These are phyloP conservation scores for Ochotona curzoniae DNA, from an alignment of 2,113 vertebrate species.

Conservation along the genomic window DNA sequence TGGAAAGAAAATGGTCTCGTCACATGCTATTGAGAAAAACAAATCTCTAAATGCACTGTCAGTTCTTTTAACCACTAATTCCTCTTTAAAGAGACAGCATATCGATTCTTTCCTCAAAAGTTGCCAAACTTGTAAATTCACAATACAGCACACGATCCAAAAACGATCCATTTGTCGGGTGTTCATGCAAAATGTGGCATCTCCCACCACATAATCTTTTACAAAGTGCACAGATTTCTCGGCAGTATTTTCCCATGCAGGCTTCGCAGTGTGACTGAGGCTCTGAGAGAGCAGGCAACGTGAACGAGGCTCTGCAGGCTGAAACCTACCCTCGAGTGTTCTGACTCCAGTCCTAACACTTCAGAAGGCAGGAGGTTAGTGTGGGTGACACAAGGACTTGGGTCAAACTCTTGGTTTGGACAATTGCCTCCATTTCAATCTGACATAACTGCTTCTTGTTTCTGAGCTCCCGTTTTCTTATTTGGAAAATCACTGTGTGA, in stretches of 20 bases:
- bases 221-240: not conserved
- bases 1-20: conserved; percentile 69
- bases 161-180: conserved; percentile 8
- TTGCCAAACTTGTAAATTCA: conserved; percentile 64
- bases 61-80: conserved; percentile 74
- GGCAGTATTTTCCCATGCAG: not conserved
- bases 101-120: conserved; percentile 66
- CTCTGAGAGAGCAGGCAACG: not conserved
- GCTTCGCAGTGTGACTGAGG: not conserved
- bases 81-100: conserved; percentile 73
- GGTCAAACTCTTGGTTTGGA: not conserved
- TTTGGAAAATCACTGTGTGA: not conserved
- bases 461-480: not conserved
- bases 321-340: not conserved
- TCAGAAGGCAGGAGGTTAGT: not conserved
- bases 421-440: not conserved
- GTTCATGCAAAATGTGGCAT: not conserved
- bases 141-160: conserved; percentile 1
- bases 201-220: not conserved
- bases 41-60: conserved; percentile 66
- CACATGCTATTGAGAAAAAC: conserved; percentile 52
- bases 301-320: not conserved
- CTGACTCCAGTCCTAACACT: not conserved
- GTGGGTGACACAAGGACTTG: not conserved
- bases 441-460: not conserved